Evolutionary conservation across 2,888 invertebrate genomes (phyloP), one percentile per base, ranked within the genome.

Genomic region (Lottia scabra): DNA sequence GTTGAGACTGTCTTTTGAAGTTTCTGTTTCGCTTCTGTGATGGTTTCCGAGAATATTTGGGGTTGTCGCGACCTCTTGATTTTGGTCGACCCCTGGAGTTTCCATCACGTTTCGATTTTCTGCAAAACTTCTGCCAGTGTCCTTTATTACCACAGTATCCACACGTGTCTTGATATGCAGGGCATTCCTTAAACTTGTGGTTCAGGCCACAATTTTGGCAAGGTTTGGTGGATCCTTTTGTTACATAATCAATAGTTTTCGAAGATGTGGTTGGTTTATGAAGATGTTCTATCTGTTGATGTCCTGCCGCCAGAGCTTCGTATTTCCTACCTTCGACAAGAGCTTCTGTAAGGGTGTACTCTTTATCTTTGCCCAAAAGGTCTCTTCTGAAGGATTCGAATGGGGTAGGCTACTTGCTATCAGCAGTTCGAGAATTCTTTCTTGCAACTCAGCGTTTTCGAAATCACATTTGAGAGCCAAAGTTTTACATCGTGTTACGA

Each of bases 381-480:
- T 68, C 72, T 16, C 67, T 44, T 26, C 72, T 63, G 65, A 64
- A 74, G 8, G 44, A 67, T 44, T 67, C 71, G 27, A 73, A 62
- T n/a, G 73, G 67, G 8, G 74, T 75, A n/a, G n/a, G n/a, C n/a
- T n/a, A 43, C 65, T 67, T 1, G 74, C 70, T 12, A 70, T 68
- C 10, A 75, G 15, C 23, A 74, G 68, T 65, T 75, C 74, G 12
- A 74, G 26, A 16, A 75, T 48, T n/a, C 71, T 43, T 56, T 71
- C 75, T 15, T 62, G 44, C 10, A 67, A 43, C 63, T 75, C 70
- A 13, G 15, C 26, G 8, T 63, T n/a, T 13, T 19, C 10, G 65
- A 70, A 72, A 38, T 75, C 74, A 67, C 75, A 75, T 46, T 75
- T 72, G 1, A 63, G 44, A 19, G 75, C 72, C 19, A 64, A 26